These are phyloP conservation scores for Epistrophella euchroma DNA, from an alignment of 2,888 invertebrate species.

Conservation along the genomic window DNA sequence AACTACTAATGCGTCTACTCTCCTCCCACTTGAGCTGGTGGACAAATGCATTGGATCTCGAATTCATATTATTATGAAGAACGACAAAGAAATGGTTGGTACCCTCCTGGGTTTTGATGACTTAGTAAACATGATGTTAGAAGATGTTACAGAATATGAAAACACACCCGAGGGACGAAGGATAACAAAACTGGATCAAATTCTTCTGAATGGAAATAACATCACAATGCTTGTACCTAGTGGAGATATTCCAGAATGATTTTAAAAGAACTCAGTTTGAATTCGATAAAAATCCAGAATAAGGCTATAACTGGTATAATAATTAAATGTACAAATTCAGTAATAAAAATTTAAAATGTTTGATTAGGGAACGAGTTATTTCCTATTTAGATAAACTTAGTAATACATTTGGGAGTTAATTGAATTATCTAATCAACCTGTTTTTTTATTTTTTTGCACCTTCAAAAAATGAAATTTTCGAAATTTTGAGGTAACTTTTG, in stretches of 20 bases:
- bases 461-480: too few species aligned
- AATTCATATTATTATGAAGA: constrained; percentile 99
- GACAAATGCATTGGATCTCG: constrained; percentile 99
- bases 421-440: too few species aligned
- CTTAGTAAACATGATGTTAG: constrained; percentile 98
- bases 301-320: constrained; percentile 10
- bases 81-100: constrained; percentile 99
- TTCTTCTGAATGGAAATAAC: constrained; percentile 98
- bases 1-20: constrained; percentile 93
- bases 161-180: constrained; percentile 97
- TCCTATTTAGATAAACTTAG: too few species aligned
- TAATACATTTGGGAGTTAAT: too few species aligned
- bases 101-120: constrained; percentile 98
- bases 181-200: constrained; percentile 98
- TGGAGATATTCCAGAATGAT: constrained; percentile 89
- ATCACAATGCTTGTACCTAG: constrained; percentile 97
- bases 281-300: neutral
- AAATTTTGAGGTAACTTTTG: too few species aligned
- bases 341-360: constrained; percentile 25
- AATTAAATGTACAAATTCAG: constrained; percentile 45
- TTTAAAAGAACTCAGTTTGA: neutral
- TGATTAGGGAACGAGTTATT: neutral
- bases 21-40: constrained; percentile 95
- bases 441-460: too few species aligned
- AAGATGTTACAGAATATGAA: constrained; percentile 99